Evolutionary conservation across 2,113 vertebrate species (phyloP), one percentile per base, ranked within the genome.

Genomic region (Pseudonaja textilis): DNA sequence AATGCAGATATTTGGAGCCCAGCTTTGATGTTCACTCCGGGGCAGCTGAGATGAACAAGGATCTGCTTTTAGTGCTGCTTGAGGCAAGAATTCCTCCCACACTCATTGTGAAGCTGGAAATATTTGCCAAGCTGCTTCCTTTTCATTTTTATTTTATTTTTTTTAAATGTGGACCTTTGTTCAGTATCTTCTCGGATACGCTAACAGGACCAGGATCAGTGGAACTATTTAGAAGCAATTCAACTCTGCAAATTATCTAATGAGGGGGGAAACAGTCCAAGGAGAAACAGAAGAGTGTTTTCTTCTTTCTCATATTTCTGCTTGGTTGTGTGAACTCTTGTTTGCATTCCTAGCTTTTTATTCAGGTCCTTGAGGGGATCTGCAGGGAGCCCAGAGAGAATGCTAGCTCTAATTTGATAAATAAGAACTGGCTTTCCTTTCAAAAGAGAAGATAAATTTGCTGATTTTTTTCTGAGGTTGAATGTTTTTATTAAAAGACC

Each of bases 1-100:
- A 93, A 95, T 96, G 96, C 93, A 95, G 94, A 87, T 45, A 57
- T 29, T 92, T 50, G 34, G 64, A 91, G 93, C 5, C 23, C 42
- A 91, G 45, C 10, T 34, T 16, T 61, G 11, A 91, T 59, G 55
- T 92, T 91, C 0, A 0, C 74, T 29, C 8, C 3, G 18, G 11
- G 25, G 88, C 88, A 92, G 88, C 64, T 20, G 34, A 81, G 39
- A 11, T 85, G n/a, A 92, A 89, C 87, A 87, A 26, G 86, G 91
- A 52, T 94, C 0, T 39, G 90, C 92, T 91, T 88, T 91, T 93
- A 25, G 93, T 90, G 64, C 52, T 93, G 88, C 91, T 93, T 92
- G 0, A 2, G 91, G 90, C 92, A 89, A 92, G 57, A 45, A 50
- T 50, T 34, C 91, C 34, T 29, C n/a, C 34, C 69, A 81, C 16